These are phyloP conservation scores for Jacana jacana DNA, from an alignment of 2,113 vertebrate genomes.

Conservation along the genomic window DNA sequence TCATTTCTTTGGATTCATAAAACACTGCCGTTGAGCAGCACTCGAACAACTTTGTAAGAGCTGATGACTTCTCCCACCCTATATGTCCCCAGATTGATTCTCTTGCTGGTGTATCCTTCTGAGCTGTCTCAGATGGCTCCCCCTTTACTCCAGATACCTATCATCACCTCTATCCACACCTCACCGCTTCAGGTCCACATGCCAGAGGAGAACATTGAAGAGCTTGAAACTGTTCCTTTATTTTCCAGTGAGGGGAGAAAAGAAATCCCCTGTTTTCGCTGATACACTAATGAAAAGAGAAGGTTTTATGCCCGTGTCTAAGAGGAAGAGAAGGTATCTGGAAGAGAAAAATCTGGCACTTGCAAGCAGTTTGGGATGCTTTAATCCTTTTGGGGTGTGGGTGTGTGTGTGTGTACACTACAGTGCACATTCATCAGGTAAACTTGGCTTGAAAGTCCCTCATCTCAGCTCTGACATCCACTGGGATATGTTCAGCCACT, in stretches of 20 bases:
- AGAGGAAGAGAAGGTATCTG: background rate
- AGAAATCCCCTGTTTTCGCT: background rate
- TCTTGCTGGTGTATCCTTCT: fast-evolving
- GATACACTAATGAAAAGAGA: background rate
- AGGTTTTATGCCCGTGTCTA: background rate
- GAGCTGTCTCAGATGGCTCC: background rate
- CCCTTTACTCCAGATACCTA: background rate
- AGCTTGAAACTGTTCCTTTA: background rate
- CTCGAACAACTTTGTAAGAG: background rate
- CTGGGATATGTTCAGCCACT: background rate
- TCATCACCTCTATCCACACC: background rate
- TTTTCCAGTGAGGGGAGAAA: background rate
- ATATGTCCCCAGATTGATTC: fast-evolving
- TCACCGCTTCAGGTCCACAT: background rate
- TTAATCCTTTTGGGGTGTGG: background rate
- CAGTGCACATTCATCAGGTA: background rate
- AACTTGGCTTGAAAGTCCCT: background rate
- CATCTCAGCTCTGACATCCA: background rate
- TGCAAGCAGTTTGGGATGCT: background rate
- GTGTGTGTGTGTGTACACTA: fast-evolving
- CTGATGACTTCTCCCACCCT: background rate
- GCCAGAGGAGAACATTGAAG: background rate
- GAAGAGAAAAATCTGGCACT: background rate
- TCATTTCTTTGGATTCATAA: background rate
- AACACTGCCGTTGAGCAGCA: background rate